These are phyloP conservation scores for Cyrtodaria siliqua DNA, from an alignment of 2,888 invertebrate species.

Conservation along the genomic window DNA sequence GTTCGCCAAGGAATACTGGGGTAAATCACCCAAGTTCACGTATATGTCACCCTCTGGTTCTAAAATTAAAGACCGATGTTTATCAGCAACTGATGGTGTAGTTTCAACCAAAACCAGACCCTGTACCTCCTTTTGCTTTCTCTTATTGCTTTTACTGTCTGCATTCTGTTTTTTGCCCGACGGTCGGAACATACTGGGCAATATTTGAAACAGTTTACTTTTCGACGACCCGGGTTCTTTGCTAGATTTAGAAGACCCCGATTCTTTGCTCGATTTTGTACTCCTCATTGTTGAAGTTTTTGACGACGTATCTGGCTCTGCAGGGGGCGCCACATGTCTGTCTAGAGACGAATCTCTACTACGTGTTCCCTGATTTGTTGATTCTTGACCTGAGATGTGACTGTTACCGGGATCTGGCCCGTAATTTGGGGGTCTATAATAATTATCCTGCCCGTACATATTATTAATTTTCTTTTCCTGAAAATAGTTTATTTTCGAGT, in stretches of 20 bases:
- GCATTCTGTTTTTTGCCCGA: conserved; percentile 52
- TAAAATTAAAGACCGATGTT: conserved; percentile 1
- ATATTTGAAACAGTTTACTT: conserved; percentile 60
- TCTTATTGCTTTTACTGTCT: conserved; percentile 39
- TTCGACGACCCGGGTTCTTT: conserved; percentile 28
- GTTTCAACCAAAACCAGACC: conserved; percentile 23
- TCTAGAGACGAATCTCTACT: conserved; percentile 29
- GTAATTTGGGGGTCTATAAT: conserved; percentile 64
- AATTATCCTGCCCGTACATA: conserved; percentile 68
- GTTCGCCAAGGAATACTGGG: conserved; percentile 57
- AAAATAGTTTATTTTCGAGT: conserved; percentile 73
- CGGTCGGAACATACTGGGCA: conserved; percentile 65
- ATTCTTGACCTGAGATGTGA: conserved; percentile 30
- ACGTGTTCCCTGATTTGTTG: conserved; percentile 38
- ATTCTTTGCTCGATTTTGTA: conserved; percentile 43
- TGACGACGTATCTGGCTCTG: conserved; percentile 1
- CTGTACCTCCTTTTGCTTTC: conserved; percentile 22
- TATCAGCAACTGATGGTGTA: neutral
- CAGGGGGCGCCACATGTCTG: conserved; percentile 13
- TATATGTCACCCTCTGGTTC: conserved; percentile 52
- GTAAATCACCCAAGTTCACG: conserved; percentile 58
- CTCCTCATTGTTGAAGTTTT: conserved; percentile 31
- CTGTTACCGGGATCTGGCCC: conserved; percentile 26
- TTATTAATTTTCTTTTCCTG: conserved; percentile 69
- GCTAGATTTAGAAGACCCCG: neutral